A percentile compares a stretch with the other conserved stretches of the same genome.
phyloP scores from a whole-genome alignment of 2,888 invertebrate species.

The Busseola fusca region DNA sequence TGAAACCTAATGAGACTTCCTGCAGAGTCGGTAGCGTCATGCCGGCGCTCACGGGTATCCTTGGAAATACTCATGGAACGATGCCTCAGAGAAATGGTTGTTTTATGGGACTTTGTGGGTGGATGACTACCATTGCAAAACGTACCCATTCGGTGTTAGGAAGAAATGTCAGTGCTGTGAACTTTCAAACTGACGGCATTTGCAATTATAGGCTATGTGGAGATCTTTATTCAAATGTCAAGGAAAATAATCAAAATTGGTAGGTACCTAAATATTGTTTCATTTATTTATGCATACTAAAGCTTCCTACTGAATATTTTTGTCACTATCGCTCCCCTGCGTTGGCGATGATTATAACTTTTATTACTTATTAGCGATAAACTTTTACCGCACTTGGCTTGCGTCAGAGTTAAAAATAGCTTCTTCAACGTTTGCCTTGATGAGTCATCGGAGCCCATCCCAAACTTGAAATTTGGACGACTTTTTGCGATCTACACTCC shows the following conservation, averaged over 20 bases:
- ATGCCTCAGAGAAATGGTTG: constrained; percentile 59
- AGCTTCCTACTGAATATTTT: constrained; percentile 16
- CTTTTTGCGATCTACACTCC: constrained; percentile 38
- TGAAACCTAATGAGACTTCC: constrained; percentile 56
- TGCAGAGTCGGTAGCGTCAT: constrained; percentile 51
- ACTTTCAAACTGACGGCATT: constrained; percentile 60
- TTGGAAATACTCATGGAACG: constrained; percentile 48
- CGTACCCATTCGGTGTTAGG: constrained; percentile 35
- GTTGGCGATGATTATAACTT: constrained; percentile 1
- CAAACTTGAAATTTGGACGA: constrained; percentile 49
- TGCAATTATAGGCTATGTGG: constrained; percentile 34
- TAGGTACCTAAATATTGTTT: constrained; percentile 34
- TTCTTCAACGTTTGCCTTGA: constrained; percentile 39
- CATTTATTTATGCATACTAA: constrained; percentile 1
- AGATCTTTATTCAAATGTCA: constrained; percentile 64
- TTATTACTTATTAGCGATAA: constrained; percentile 19
- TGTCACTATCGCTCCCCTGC: constrained; percentile 18
- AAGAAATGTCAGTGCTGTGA: constrained; percentile 69
- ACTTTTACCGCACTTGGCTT: constrained; percentile 33
- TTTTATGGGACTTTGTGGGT: constrained; percentile 65
- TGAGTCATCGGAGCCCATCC: constrained; percentile 56
- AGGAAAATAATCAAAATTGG: constrained; percentile 52
- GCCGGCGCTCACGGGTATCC: constrained; percentile 46
- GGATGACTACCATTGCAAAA: constrained; percentile 37
- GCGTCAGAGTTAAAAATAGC: constrained; percentile 61